phyloP scores from a whole-genome alignment of 2,113 vertebrate genomes.

The Cromileptes altivelis region DNA sequence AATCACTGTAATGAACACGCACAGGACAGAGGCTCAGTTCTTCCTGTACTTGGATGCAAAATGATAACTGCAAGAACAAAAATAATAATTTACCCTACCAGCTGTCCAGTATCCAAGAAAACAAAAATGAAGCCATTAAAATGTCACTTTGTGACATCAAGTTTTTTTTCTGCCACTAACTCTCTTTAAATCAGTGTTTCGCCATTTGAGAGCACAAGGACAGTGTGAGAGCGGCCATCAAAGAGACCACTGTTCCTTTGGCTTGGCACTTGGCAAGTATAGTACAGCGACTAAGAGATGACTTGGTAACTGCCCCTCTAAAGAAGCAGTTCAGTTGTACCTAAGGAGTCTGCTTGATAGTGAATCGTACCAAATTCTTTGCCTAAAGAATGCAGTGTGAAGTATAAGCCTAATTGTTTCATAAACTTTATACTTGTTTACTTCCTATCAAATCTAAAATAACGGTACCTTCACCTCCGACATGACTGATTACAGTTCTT shows the following conservation, averaged over 20 bases:
- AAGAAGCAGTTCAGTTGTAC: conserved; percentile 1
- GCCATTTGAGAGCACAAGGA: conserved; percentile 34
- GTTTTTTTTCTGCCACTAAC: conserved; percentile 27
- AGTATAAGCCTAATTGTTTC: too few relatives aligned
- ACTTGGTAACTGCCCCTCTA: conserved; percentile 27
- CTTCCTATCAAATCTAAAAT: too few relatives aligned
- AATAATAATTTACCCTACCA: conserved; percentile 12
- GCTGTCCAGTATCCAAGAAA: conserved; percentile 38
- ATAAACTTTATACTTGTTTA: too few relatives aligned
- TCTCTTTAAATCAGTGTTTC: conserved; percentile 26
- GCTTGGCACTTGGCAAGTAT: conserved; percentile 64
- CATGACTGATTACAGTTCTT: too few relatives aligned
- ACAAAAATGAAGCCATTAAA: conserved; percentile 39
- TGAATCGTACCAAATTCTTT: conserved; percentile 7
- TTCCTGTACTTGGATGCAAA: conserved; percentile 40
- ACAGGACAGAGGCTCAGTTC: conserved; percentile 31
- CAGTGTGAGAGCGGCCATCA: conserved; percentile 34
- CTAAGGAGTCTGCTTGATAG: background rate
- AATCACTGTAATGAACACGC: conserved; percentile 7
- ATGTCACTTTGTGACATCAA: conserved; percentile 34
- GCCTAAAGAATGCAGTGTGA: too few relatives aligned
- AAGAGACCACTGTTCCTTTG: conserved; percentile 68
- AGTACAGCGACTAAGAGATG: conserved; percentile 50
- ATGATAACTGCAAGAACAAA: conserved; percentile 18
- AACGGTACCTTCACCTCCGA: too few relatives aligned